Evolutionary conservation across 1,140 invertebrate species (phyloP).

Genomic region (Papilio machaon): DNA sequence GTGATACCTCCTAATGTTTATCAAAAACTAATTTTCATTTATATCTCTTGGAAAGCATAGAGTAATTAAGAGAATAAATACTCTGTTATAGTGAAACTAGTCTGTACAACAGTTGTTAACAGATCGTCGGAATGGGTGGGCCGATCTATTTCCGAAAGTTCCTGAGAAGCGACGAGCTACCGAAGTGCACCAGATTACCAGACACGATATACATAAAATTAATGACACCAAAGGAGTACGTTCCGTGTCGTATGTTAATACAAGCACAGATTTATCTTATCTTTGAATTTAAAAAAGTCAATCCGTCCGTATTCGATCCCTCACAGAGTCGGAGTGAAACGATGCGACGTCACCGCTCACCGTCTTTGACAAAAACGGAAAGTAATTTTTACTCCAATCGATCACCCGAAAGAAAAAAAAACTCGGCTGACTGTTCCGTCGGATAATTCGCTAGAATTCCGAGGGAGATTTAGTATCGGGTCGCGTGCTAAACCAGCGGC

Average conservation of each 20-base stretch:
- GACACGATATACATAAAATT: conserved; percentile 71
- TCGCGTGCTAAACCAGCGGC: conserved; percentile 72
- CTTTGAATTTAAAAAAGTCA: conserved; percentile 38
- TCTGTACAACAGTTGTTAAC: conserved; percentile 21
- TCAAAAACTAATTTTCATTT: not conserved
- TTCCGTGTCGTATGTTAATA: conserved; percentile 63
- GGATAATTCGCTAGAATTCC: conserved; percentile 81
- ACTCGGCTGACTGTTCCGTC: conserved; percentile 55
- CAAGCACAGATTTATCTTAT: conserved; percentile 60
- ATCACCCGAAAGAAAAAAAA: conserved; percentile 74
- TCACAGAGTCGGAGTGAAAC: conserved; percentile 53
- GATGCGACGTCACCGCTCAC: conserved; percentile 49
- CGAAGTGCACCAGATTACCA: conserved; percentile 65
- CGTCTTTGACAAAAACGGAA: conserved; percentile 62
- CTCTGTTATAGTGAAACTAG: not conserved
- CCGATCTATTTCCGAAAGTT: conserved; percentile 73
- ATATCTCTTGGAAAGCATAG: not conserved
- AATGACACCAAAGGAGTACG: conserved; percentile 62
- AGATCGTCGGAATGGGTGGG: conserved; percentile 59
- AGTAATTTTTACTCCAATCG: conserved; percentile 79
- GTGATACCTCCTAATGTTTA: not conserved
- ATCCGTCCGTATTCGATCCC: conserved; percentile 40
- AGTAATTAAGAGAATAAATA: conserved; percentile 15
- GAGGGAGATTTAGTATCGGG: conserved; percentile 74
- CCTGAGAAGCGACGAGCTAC: conserved; percentile 58